Conservation (phyloP, 1,140 invertebrate species). For the Macrosteles quadrilineatus region DNA sequence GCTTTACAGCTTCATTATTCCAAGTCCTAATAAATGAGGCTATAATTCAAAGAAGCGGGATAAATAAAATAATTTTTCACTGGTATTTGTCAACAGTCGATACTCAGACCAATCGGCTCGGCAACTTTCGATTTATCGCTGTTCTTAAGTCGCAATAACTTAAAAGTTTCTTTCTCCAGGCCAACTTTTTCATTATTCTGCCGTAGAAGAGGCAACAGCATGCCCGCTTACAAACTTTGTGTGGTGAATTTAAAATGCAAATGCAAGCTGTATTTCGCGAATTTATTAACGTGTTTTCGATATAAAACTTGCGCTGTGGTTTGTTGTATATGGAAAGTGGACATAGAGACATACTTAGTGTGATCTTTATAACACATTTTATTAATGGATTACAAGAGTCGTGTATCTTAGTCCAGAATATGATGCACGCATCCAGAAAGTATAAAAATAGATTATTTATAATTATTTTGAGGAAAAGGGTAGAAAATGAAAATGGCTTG, state of each 20-base stretch:
- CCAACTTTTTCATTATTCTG: constrained; percentile 9
- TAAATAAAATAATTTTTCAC: constrained; percentile 13
- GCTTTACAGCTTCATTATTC: constrained; percentile 1
- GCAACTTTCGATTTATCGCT: constrained; percentile 1
- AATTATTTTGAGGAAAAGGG: too few relatives aligned
- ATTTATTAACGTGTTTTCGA: neutral
- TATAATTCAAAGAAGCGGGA: neutral
- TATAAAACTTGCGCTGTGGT: too few relatives aligned
- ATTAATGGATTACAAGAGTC: too few relatives aligned
- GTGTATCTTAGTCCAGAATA: too few relatives aligned
- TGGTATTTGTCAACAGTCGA: neutral
- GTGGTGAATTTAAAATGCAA: constrained; percentile 6
- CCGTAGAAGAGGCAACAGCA: neutral
- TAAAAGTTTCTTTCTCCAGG: neutral
- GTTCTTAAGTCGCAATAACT: neutral
- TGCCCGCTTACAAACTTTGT: neutral
- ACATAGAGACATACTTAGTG: too few relatives aligned
- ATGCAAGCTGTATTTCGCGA: neutral
- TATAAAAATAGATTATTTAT: too few relatives aligned
- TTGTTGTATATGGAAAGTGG: too few relatives aligned
- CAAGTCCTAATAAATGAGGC: neutral
- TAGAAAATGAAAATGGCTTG: too few relatives aligned
- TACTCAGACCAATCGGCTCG: neutral
- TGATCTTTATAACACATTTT: too few relatives aligned
- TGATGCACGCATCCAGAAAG: too few relatives aligned